Base-by-base conservation (phyloP, 1,140 invertebrate species). In the Drosophila parabipectinata region DNA sequence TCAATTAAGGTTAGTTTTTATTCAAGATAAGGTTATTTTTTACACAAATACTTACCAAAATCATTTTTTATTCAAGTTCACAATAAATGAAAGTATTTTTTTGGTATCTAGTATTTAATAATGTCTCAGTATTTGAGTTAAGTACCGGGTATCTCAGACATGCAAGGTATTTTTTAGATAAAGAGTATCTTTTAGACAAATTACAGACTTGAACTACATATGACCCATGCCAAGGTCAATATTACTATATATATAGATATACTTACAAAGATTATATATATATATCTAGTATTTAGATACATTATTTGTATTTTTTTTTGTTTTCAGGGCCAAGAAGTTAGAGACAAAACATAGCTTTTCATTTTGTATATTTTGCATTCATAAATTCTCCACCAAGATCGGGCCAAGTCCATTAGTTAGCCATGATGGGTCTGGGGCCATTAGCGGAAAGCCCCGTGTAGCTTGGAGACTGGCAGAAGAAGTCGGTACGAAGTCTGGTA, bases 401-500 rank as follows among this genome's bases (percentile, higher is more conserved):
- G 41, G 55, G 7, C 58, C 32, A 60, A 51, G 57, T 50, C 57
- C 45, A 50, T 50, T 50, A 34, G 45, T 12, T 15, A 28, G 14
- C 30, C 8, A 8, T 15, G 44, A 8, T 15, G 44, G 44, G 30
- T 48, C n/a, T 21, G 34, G n/a, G 12, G 39, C 41, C n/a, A 18
- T 44, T 18, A 18, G 41, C 41, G 37, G 18, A 18, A 18, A 18
- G 18, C 18, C 18, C 18, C 18, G 18, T 18, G 18, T 18, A 18
- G 18, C 18, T 18, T 18, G 18, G 18, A 18, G 18, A 18, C 18
- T 18, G 18, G 18, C 18, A 18, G 18, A 18, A n/a, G 21, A 39
- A 8, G 28, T 8, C 6, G 8, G 28, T 6, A 7, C 8, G 10
- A 7, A 39, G 37, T n/a, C 37, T 3, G 32, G 8, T 48, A 62